Base-by-base conservation (phyloP, 2,888 invertebrate species). In the Choreutis nemorana region DNA sequence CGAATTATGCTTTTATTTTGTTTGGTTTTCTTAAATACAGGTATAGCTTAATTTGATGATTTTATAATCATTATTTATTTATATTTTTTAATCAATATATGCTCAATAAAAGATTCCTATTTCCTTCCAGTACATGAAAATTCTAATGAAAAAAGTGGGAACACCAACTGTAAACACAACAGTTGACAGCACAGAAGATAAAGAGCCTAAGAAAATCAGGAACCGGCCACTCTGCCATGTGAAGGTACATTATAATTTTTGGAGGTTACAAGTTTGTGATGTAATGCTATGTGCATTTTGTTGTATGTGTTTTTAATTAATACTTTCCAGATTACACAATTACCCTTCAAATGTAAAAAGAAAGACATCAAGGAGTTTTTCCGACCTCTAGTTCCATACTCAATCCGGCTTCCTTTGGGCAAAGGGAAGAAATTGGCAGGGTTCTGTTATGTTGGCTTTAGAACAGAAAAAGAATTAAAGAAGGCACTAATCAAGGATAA, bases 371-470 rank as follows among this genome's bases (percentile, higher is more conserved):
- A 90, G 52, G 86, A 88, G 40, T 95, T 96, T 54, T 92, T 96
- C 44, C 84, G 87, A 45, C 93, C 94, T 0, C 50, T 91, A 4
- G 87, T 87, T 40, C 84, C 90, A 2, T 88, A 83, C 51, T 89
- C 91, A 3, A 87, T 97, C 31, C 81, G 94, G 36, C 65, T 94
- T 23, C 93, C 94, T 0, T 59, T 81, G n/a, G 81, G 68, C 1
- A 75, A 75, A 44, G 68, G 56, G 10, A 82, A 65, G 34, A 85
- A 87, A 43, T 79, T 89, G 2, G 86, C 88, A 52, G 93, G 94
- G 4, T 89, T 95, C 48, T 95, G 94, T 22, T 96, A 89, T 73
- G 89, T 92, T n/a, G 94, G 94, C 2, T 96, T 97, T 50, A 86
- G 88, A 59, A 87, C 86, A 3, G 91, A 94, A 50, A 87, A 84